Evolutionary conservation across 2,888 invertebrate genomes (phyloP).

Genomic region (Drosophila niveifrons): DNA sequence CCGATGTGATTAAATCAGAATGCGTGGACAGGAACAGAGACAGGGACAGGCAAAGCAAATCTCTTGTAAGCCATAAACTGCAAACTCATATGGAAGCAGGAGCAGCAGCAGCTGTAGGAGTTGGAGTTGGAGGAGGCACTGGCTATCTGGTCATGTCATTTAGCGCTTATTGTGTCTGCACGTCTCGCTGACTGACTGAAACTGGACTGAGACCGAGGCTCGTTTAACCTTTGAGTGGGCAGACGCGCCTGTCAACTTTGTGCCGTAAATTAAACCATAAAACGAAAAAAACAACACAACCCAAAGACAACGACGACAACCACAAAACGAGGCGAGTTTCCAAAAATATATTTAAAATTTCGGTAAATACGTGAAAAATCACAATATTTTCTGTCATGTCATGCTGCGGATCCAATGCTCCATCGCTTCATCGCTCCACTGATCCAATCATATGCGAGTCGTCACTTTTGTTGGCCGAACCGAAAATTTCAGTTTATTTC

Average conservation of each 20-base stretch:
- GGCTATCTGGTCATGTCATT: constrained; percentile 66
- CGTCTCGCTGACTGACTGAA: constrained; percentile 47
- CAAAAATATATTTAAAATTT: constrained; percentile 53
- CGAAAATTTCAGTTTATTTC: constrained; percentile 52
- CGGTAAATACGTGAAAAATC: constrained; percentile 65
- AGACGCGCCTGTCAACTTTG: constrained; percentile 71
- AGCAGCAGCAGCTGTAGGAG: constrained; percentile 21
- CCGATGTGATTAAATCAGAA: constrained; percentile 74
- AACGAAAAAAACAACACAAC: constrained; percentile 53
- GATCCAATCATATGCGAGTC: constrained; percentile 56
- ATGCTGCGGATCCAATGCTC: constrained; percentile 60
- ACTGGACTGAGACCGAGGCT: constrained; percentile 35
- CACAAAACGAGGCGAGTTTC: constrained; percentile 41
- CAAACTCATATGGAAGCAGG: constrained; percentile 72
- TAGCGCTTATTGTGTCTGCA: constrained; percentile 78
- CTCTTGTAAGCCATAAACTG: constrained; percentile 73
- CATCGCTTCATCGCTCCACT: constrained; percentile 37
- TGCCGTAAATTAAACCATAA: constrained; percentile 76
- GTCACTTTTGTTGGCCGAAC: constrained; percentile 48
- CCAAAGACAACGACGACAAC: constrained; percentile 41
- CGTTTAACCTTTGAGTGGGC: constrained; percentile 69
- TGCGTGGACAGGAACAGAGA: constrained; percentile 63
- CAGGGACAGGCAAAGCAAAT: constrained; percentile 61
- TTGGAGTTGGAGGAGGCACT: constrained; percentile 24
- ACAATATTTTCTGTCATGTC: constrained; percentile 75